phyloP scores from a whole-genome alignment of 2,113 vertebrate species.

The Ammodytes marinus region DNA sequence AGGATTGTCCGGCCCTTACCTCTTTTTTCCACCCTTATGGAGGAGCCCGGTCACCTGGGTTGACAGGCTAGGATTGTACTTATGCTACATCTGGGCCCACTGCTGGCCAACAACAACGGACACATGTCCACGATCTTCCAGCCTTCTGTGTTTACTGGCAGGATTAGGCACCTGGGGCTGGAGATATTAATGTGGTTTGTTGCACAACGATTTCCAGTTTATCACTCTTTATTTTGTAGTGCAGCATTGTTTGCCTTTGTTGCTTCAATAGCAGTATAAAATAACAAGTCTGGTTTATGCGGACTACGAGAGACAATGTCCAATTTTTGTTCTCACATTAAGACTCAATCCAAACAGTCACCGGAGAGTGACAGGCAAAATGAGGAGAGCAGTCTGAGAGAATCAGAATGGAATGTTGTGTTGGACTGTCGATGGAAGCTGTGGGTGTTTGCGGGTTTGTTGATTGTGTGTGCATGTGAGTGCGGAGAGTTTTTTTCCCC shows the following conservation, averaged over 20 bases:
- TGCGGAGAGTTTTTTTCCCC: constrained; percentile 8
- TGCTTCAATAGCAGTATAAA: constrained; percentile 46
- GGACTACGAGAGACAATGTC: constrained; percentile 23
- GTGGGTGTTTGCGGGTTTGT: constrained; percentile 44
- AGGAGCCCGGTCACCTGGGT: constrained; percentile 33
- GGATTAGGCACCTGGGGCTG: constrained; percentile 40
- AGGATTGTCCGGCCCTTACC: constrained; percentile 24
- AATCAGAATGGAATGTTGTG: constrained; percentile 69
- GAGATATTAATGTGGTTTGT: constrained; percentile 48
- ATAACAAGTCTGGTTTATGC: constrained; percentile 44
- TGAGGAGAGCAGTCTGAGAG: constrained; percentile 52
- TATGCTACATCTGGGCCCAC: constrained; percentile 51
- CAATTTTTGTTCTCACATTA: constrained; percentile 60
- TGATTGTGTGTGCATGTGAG: constrained; percentile 23
- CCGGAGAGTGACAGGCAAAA: constrained; percentile 54
- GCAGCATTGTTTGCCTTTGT: constrained; percentile 38
- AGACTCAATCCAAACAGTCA: constrained; percentile 64
- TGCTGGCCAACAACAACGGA: constrained; percentile 59
- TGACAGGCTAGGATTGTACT: constrained; percentile 26
- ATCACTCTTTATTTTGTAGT: constrained; percentile 42
- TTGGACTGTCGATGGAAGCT: constrained; percentile 57
- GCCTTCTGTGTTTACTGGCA: constrained; percentile 68
- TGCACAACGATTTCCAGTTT: constrained; percentile 43
- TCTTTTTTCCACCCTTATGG: not conserved
- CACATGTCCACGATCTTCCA: constrained; percentile 35